Evolutionary conservation across 2,113 vertebrate species (phyloP).

Genomic region (Cyanoderma ruficeps): DNA sequence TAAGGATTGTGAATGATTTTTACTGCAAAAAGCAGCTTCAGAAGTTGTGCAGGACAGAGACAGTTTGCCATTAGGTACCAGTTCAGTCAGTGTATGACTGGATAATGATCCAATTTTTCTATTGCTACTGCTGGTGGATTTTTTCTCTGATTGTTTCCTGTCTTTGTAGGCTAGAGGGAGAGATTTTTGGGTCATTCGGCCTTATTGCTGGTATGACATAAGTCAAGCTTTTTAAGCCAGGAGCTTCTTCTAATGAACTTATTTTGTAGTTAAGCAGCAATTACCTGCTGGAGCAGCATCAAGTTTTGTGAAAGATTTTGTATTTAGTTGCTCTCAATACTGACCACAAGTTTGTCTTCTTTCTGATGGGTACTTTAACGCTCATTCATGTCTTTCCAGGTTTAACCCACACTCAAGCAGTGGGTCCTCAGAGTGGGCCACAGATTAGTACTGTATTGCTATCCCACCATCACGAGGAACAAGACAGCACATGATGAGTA

Average conservation of each 20-base stretch:
- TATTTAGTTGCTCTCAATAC: neutral
- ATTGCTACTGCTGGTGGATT: neutral
- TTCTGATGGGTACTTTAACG: neutral
- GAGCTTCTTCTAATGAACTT: neutral
- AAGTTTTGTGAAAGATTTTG: neutral
- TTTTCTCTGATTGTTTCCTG: neutral
- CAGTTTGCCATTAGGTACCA: neutral
- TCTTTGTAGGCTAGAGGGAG: neutral
- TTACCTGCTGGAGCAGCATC: neutral
- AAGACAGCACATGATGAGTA: fast-evolving
- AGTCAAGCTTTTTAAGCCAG: neutral
- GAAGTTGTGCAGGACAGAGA: neutral
- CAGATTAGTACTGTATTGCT: neutral
- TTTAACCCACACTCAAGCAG: neutral
- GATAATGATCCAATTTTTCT: neutral
- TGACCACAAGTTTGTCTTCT: neutral
- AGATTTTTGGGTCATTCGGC: neutral
- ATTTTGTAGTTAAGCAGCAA: neutral
- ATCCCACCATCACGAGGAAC: neutral
- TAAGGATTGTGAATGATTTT: neutral
- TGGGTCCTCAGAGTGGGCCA: neutral
- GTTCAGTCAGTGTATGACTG: neutral
- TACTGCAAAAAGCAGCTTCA: neutral
- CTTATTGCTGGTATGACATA: neutral
- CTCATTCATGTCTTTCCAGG: neutral